phyloP scores from a whole-genome alignment of 2,113 vertebrate species.

The Speoplatyrhinus poulsoni region DNA sequence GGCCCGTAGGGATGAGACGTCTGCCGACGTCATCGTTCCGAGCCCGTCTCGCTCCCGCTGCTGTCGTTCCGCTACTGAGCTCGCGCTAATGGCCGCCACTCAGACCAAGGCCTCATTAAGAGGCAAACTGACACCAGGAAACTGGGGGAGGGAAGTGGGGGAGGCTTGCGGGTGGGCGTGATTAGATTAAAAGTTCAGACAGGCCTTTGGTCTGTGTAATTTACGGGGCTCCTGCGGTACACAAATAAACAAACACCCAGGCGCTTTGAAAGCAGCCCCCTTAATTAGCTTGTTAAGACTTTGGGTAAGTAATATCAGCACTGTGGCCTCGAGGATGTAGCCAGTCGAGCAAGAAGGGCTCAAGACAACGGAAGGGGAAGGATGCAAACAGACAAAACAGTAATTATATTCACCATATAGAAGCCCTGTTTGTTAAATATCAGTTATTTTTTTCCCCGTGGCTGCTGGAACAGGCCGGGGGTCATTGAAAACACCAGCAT shows the following conservation, averaged over 20 bases:
- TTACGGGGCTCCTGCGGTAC: conserved; percentile 58
- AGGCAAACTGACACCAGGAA: conserved; percentile 67
- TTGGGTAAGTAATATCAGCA: conserved; percentile 51
- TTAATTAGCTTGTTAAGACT: conserved; percentile 72
- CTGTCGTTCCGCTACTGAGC: conserved; percentile 66
- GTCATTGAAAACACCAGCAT: conserved; percentile 47
- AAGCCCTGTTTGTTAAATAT: conserved; percentile 18
- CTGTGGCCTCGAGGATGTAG: conserved; percentile 39
- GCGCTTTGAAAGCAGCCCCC: conserved; percentile 62
- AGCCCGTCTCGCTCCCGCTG: conserved; percentile 50
- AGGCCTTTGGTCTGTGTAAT: conserved; percentile 70
- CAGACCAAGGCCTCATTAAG: conserved; percentile 69
- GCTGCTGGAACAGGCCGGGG: conserved; percentile 34
- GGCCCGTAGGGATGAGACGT: conserved; percentile 64
- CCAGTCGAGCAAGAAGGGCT: not conserved
- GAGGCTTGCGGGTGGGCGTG: conserved; percentile 53
- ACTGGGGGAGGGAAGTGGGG: not conserved
- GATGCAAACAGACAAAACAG: not conserved
- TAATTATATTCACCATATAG: conserved; percentile 26
- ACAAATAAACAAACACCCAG: conserved; percentile 71
- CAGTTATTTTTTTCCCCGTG: conserved; percentile 27
- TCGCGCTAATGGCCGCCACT: conserved; percentile 65
- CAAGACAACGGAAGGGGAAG: not conserved
- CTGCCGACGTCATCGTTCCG: conserved; percentile 45
- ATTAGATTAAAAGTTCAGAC: conserved; percentile 75